Conservation (phyloP, 2,113 vertebrate species). For the Nasalis larvatus region DNA sequence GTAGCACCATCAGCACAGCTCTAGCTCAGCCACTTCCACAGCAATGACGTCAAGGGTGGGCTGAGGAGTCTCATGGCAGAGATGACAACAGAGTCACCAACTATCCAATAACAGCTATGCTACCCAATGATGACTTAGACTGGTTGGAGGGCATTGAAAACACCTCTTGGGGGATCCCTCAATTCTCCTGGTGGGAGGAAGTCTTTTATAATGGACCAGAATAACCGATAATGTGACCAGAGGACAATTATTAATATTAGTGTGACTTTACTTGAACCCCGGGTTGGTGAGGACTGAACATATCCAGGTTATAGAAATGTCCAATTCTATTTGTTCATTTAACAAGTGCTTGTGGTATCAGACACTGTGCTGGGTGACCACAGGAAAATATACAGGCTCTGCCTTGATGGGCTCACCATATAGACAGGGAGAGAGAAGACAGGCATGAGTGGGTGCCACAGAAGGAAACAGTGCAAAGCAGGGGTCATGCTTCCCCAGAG, state of each 20-base stretch:
- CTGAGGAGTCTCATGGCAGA: background rate
- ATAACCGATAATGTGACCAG: background rate
- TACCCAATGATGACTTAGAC: background rate
- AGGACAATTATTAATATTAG: background rate
- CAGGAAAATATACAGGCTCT: background rate
- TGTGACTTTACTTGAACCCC: background rate
- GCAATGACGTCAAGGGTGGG: background rate
- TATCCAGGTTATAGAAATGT: background rate
- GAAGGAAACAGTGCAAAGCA: background rate
- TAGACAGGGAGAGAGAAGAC: background rate
- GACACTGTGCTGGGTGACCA: background rate
- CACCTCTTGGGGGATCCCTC: background rate
- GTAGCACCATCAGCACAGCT: background rate
- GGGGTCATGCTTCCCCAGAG: background rate
- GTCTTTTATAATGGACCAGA: background rate
- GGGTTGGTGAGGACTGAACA: background rate
- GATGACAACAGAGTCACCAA: background rate
- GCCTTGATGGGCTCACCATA: background rate
- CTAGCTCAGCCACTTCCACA: background rate
- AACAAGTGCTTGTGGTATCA: background rate
- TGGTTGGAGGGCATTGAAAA: background rate
- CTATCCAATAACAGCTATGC: background rate
- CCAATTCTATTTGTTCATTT: background rate
- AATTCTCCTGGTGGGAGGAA: background rate
- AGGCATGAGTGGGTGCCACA: background rate